Base-by-base conservation (phyloP, 2,888 invertebrate genomes). In the Tachina fera region DNA sequence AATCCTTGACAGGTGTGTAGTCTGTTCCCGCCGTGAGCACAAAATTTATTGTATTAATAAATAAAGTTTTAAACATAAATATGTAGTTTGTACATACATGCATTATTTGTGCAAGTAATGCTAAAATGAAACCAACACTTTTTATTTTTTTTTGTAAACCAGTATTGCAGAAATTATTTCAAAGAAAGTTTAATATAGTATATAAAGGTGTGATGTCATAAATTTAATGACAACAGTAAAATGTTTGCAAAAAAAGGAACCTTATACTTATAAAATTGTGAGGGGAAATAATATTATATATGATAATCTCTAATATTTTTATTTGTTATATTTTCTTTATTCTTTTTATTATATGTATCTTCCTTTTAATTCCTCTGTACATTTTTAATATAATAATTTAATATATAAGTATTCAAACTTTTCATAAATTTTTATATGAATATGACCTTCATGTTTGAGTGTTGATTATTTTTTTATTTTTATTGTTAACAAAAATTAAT, bases 1-100 rank as follows among this genome's bases (percentile, higher is more conserved):
- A 56, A 67, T 78, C 16, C 16, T 5, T 56, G 78, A 70, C 78
- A 78, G 78, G 70, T 78, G 78, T 51, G 16, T 51, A 8, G 51
- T 43, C 5, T 11, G 43, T 31, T 6, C 31, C 31, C 6, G 31
- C 31, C 51, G 43, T 61, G 61, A 61, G 43, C 65, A 70, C 60
- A 68, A 61, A 45, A 58, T 60, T 68, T 51, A 47, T 51, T 19
- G 51, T 41, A 39, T 58, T 60, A 41, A 77, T 58, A 49, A 56
- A 56, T 45, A 49, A 58, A 53, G 11, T 63, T n/a, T 63, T 22
- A 74, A 16, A 41, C 49, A 49, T 60, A 14, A 5, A 60, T 39
- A 9, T 16, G 10, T 51, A 10, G 19, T n/a, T n/a, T n/a, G n/a
- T n/a, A n/a, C n/a, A n/a, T 53, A 9, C 11, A 16, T 11, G 10